These are phyloP conservation scores for Bruchidius siliquastri DNA, from an alignment of 2,888 invertebrate species.

Conservation along the genomic window DNA sequence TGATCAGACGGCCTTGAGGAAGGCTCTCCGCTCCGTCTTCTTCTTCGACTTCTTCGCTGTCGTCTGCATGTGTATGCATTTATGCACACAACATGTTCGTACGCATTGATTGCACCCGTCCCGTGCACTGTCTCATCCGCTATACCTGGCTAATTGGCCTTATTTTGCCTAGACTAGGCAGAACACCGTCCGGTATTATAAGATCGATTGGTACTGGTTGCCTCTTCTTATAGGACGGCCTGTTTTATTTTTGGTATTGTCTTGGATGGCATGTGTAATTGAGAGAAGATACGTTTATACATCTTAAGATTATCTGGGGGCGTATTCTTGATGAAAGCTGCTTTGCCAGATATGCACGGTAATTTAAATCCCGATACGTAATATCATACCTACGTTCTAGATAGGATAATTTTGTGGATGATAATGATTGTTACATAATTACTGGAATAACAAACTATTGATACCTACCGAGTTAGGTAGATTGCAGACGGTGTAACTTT, in stretches of 20 bases:
- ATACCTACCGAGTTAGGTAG: no score
- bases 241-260: background rate
- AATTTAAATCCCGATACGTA: no score
- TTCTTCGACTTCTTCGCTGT: background rate
- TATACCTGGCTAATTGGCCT: background rate
- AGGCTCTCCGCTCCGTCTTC: background rate
- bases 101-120: background rate
- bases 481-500: no score
- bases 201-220: background rate
- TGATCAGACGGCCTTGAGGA: background rate
- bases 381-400: no score
- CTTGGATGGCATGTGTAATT: background rate
- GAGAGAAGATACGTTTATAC: background rate
- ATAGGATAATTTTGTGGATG: no score
- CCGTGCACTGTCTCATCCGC: background rate
- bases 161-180: background rate
- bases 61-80: background rate
- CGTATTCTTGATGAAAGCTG: background rate
- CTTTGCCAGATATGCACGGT: background rate
- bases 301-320: background rate
- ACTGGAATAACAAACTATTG: no score
- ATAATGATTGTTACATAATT: no score
- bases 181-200: background rate
- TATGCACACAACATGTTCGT: background rate
- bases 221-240: background rate